Evolutionary conservation across 2,888 invertebrate genomes (phyloP).

Genomic region (Alloplasta piceator): DNA sequence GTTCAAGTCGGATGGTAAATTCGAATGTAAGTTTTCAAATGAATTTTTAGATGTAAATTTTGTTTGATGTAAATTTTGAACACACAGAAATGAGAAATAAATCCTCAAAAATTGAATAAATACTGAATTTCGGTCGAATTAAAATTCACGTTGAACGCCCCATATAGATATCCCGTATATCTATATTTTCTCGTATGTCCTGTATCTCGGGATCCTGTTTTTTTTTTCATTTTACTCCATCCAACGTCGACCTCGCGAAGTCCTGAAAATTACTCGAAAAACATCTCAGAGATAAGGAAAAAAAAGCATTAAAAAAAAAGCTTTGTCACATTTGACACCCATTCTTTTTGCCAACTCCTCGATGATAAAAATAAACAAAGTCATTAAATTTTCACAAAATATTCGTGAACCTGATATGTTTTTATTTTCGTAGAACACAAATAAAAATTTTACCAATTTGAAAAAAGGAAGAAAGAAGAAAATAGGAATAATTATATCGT

Average conservation of each 20-base stretch:
- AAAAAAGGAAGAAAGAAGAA: not conserved
- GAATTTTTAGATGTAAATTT: too few species aligned
- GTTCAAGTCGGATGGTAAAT: too few species aligned
- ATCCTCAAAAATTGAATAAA: too few species aligned
- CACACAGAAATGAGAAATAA: too few species aligned
- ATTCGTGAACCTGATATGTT: not conserved
- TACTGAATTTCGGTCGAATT: too few species aligned
- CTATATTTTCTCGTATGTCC: not conserved
- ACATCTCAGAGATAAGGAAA: conserved; percentile 52
- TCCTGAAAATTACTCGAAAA: conserved; percentile 44
- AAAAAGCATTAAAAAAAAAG: not conserved
- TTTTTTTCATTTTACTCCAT: conserved; percentile 22
- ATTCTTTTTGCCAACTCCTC: not conserved
- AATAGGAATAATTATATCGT: too few species aligned
- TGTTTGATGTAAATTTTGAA: too few species aligned
- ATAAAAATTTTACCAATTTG: not conserved
- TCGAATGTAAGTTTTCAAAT: too few species aligned
- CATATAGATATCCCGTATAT: conserved; percentile 2
- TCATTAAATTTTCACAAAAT: too few species aligned
- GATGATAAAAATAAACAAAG: not conserved
- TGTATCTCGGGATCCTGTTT: conserved; percentile 16
- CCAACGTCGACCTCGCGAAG: conserved; percentile 40
- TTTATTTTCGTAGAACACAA: not conserved
- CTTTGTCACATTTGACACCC: not conserved
- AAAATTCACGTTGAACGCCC: too few species aligned